A percentile compares a stretch with the other conserved stretches of the same genome.
phyloP scores from a whole-genome alignment of 2,113 vertebrate species.

The Otis tarda region DNA sequence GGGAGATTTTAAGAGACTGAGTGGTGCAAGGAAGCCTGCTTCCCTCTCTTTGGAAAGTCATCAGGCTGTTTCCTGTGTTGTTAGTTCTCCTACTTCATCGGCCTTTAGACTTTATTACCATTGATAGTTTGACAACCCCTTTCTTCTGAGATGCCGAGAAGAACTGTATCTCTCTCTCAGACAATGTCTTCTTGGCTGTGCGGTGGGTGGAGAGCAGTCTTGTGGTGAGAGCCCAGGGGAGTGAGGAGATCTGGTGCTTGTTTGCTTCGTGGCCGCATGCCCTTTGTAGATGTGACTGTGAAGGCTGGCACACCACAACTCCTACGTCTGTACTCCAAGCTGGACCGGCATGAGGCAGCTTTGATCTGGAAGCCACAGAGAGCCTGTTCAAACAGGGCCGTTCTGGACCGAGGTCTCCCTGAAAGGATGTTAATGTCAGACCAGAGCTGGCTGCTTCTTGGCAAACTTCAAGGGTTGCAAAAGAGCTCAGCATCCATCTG shows the following conservation, averaged over 20 bases:
- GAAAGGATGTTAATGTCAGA: not conserved
- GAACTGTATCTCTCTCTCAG: not conserved
- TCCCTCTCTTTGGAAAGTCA: not conserved
- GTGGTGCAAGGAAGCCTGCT: not conserved
- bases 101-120: not conserved
- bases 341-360: not conserved
- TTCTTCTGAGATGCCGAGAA: not conserved
- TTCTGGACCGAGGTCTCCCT: not conserved
- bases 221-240: not conserved
- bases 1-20: not conserved
- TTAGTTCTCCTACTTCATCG: not conserved
- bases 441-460: not conserved
- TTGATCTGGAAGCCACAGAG: not conserved
- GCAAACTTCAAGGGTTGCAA: not conserved
- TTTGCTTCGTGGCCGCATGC: not conserved
- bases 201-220: not conserved
- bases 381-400: not conserved
- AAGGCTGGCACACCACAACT: not conserved
- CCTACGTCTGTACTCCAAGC: not conserved
- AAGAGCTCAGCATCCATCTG: slow-evolving; percentile 28
- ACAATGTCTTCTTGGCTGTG: not conserved
- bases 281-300: not conserved
- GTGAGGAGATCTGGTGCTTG: not conserved
- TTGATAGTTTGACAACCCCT: not conserved
- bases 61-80: not conserved